Percentiles rank a stretch among this genome's conserved stretches.
Conservation (phyloP, 2,113 vertebrate species). For the Fregata magnificens region DNA sequence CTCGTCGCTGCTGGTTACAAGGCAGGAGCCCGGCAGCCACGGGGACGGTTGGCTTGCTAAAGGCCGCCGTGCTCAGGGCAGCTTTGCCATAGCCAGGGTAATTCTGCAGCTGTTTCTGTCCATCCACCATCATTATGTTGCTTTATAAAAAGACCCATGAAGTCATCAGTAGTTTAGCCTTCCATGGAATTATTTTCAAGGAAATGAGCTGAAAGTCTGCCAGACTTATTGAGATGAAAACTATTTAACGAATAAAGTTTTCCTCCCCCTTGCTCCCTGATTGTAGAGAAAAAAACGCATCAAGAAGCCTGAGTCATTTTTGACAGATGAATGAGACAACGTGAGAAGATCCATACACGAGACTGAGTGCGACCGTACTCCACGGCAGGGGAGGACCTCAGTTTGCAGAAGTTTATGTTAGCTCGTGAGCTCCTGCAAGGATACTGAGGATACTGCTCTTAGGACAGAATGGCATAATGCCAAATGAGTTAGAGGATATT, state of each 20-base stretch:
- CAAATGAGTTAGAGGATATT: background rate
- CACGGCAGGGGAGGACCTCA: background rate
- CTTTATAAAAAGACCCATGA: constrained; percentile 72
- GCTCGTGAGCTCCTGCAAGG: background rate
- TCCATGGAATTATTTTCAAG: background rate
- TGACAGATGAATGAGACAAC: background rate
- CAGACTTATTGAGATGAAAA: background rate
- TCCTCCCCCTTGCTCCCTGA: background rate
- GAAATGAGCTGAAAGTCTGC: constrained; percentile 19
- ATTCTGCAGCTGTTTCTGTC: constrained; percentile 83
- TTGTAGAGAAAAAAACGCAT: background rate
- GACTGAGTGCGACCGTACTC: too few relatives aligned
- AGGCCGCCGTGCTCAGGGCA: constrained; percentile 8
- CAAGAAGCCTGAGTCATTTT: fast-evolving
- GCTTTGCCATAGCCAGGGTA: constrained; percentile 37
- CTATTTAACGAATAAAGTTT: background rate
- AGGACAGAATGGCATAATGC: background rate
- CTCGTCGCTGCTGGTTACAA: background rate
- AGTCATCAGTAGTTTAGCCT: constrained; percentile 38
- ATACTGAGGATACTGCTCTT: background rate
- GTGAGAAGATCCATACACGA: fast-evolving
- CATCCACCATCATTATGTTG: constrained; percentile 21
- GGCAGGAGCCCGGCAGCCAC: background rate
- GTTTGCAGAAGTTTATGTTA: background rate
- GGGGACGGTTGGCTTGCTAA: background rate